phyloP scores from a whole-genome alignment of 2,797 vertebrate genomes.

The Chromobotia macracanthus region DNA sequence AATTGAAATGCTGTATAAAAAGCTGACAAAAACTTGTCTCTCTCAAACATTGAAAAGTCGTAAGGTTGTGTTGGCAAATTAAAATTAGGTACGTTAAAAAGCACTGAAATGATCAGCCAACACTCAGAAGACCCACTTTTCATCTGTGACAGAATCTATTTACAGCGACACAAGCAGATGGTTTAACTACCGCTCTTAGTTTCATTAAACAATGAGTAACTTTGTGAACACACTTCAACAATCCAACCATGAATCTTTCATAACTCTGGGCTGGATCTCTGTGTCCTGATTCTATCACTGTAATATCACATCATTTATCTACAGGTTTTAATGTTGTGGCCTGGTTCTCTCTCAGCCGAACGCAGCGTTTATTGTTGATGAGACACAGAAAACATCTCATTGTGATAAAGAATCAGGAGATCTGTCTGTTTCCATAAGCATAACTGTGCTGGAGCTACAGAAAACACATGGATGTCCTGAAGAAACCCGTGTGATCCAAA shows the following conservation, averaged over 20 bases:
- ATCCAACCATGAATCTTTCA: constrained; percentile 69
- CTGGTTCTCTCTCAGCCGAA: constrained; percentile 19
- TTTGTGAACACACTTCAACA: too few relatives aligned
- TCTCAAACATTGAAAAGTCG: too few relatives aligned
- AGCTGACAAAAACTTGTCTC: too few relatives aligned
- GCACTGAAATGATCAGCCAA: not conserved
- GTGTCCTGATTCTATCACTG: constrained; percentile 65
- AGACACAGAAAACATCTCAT: constrained; percentile 45
- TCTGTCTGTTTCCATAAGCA: constrained; percentile 49
- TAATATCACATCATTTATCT: constrained; percentile 55
- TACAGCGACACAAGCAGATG: too few relatives aligned
- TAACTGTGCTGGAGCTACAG: constrained; percentile 48
- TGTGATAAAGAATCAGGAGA: constrained; percentile 50
- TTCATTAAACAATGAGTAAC: too few relatives aligned
- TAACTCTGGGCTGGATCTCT: constrained; percentile 35
- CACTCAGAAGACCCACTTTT: not conserved
- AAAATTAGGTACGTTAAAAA: not conserved
- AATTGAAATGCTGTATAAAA: too few relatives aligned
- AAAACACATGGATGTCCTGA: not conserved
- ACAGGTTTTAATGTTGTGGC: constrained; percentile 55
- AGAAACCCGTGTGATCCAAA: not conserved
- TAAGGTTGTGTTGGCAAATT: too few relatives aligned
- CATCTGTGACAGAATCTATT: too few relatives aligned
- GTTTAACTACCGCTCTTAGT: too few relatives aligned
- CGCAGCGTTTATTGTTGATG: constrained; percentile 27